phyloP scores from a whole-genome alignment of 2,797 vertebrate species.

The Centropyge bicolor region DNA sequence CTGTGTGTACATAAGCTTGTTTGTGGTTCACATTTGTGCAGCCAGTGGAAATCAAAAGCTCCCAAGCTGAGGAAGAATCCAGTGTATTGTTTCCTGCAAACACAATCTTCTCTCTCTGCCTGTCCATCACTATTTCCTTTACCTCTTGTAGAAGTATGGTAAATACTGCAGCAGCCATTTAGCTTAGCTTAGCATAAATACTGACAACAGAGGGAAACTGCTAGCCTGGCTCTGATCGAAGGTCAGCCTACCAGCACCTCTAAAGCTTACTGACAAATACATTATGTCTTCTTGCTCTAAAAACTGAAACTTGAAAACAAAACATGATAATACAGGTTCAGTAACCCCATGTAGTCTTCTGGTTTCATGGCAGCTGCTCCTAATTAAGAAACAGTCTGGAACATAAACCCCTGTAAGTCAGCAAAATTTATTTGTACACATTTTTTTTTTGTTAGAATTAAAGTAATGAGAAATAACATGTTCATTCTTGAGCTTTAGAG shows the following conservation, averaged over 20 bases:
- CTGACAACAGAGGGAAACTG: background rate
- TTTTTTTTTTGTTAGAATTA: background rate
- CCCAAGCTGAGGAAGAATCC: background rate
- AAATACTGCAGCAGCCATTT: background rate
- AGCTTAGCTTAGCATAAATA: constrained; percentile 4
- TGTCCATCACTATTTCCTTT: background rate
- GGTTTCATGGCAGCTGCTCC: background rate
- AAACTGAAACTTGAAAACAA: background rate
- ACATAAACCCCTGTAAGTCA: background rate
- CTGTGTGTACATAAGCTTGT: background rate
- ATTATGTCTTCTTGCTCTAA: background rate
- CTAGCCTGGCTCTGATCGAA: background rate
- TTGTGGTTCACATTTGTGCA: background rate
- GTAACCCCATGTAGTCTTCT: background rate
- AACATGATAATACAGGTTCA: background rate
- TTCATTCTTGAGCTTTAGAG: background rate
- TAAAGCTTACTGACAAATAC: background rate
- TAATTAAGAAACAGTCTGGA: background rate
- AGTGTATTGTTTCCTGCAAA: background rate
- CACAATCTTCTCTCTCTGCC: background rate
- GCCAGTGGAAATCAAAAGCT: background rate
- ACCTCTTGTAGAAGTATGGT: background rate
- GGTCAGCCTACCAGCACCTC: background rate
- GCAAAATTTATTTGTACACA: background rate
- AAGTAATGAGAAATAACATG: background rate